Base-by-base conservation (phyloP, 2,888 invertebrate species). In the Diabrotica balteata region DNA sequence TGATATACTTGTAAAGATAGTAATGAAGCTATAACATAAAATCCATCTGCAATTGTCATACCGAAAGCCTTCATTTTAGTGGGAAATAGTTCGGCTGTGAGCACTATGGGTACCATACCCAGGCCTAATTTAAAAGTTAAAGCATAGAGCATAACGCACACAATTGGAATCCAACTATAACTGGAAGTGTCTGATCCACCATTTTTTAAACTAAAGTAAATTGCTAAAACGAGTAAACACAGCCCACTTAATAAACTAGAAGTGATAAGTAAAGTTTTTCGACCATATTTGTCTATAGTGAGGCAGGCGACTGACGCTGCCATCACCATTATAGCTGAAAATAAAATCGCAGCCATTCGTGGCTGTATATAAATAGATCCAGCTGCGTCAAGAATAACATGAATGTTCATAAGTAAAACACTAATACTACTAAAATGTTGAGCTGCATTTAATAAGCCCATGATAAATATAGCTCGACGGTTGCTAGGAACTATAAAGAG, bases 381-480 rank as follows among this genome's bases (percentile, higher is more conserved):
- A 0, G 83, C 83, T 63, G 80, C 80, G 42, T 76, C 76, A 7
- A 84, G 70, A 59, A 84, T 84, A 5, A 76, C 76, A 70, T 84
- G 83, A 11, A 83, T 70, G 67, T 84, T 84, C 84, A 84, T 84
- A 11, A 84, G 58, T 67, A 84, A 81, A 5, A 84, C 84, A 61
- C 82, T 83, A 52, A 83, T 83, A 67, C 84, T 80, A 63, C 84
- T 83, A 62, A 84, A 80, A 74, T 84, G 84, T 73, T 84, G 84
- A 6, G 82, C 79, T 7, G 76, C 80, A 67, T 83, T 84, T 54
- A 84, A 73, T 8, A 83, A 80, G 2, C 79, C 76, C 82, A 84
- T 82, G 11, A 84, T 84, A 8, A 82, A 71, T 7, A 83, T 62
- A 8, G 82, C 84, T 74, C 82, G 84, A 7, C 83, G 72, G 70